A percentile compares a stretch with the other conserved stretches of the same genome.
Conservation (phyloP, 2,888 invertebrate species). For the Mythimna lalbum region DNA sequence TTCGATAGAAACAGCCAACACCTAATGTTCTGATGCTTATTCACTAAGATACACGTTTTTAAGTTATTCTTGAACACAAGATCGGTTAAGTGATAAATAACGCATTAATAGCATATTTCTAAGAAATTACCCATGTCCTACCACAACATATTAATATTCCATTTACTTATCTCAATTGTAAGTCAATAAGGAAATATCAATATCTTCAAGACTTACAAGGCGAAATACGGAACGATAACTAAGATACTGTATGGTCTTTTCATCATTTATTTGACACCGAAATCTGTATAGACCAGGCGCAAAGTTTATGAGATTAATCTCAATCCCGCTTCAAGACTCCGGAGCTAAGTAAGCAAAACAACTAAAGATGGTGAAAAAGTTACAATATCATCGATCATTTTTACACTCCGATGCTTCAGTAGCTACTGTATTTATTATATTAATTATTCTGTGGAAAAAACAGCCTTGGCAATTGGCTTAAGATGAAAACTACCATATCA, state of each 20-base stretch:
- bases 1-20: background rate
- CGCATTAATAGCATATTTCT: background rate
- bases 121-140: conserved; percentile 16
- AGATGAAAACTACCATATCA: background rate
- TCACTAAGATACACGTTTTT: background rate
- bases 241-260: background rate
- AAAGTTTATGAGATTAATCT: conserved; percentile 42
- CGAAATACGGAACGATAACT: background rate
- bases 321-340: conserved; percentile 21
- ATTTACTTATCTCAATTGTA: conserved; percentile 1
- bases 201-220: background rate
- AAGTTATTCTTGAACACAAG: background rate
- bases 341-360: conserved; percentile 32
- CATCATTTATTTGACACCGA: conserved; percentile 2
- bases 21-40: background rate
- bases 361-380: conserved; percentile 29
- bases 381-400: conserved; percentile 36
- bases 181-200: conserved; percentile 12
- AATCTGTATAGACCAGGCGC: conserved; percentile 7
- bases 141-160: conserved; percentile 1
- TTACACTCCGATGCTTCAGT: conserved; percentile 6
- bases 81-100: conserved; percentile 3
- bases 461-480: background rate
- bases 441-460: background rate
- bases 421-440: background rate